Evolutionary conservation across 1,140 invertebrate genomes (phyloP).

Genomic region (Aphaenogaster ashmeadi): DNA sequence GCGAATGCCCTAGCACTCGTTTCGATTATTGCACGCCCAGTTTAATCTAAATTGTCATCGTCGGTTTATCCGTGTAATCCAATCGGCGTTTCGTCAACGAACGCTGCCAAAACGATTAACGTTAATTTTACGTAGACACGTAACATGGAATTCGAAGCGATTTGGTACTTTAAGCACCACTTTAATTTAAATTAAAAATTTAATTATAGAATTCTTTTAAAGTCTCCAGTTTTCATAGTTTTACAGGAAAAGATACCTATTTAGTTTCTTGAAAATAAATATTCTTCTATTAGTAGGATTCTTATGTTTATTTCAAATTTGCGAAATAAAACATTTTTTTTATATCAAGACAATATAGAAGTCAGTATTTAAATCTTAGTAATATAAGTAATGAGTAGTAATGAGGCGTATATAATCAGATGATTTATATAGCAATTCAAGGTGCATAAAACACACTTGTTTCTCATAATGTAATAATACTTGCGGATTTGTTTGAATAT

Average conservation of each 20-base stretch:
- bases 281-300: background rate
- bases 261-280: background rate
- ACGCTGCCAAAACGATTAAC: slow-evolving; percentile 6
- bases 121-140: slow-evolving; percentile 25
- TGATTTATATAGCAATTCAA: background rate
- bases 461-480: background rate
- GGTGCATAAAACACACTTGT: background rate
- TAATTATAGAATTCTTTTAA: background rate
- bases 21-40: slow-evolving; percentile 68
- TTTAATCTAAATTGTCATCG: slow-evolving; percentile 71
- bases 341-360: background rate
- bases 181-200: slow-evolving; percentile 15
- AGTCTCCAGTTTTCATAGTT: background rate
- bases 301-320: background rate
- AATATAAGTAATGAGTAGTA: background rate
- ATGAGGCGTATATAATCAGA: background rate
- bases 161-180: slow-evolving; percentile 7
- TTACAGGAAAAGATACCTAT: background rate
- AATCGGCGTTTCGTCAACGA: slow-evolving; percentile 37
- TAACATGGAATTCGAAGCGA: slow-evolving; percentile 11
- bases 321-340: background rate
- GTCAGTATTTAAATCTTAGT: background rate
- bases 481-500: slow-evolving; percentile 9
- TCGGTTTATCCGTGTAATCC: slow-evolving; percentile 13
- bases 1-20: slow-evolving; percentile 49